Percentiles rank a stretch among this genome's conserved stretches.
phyloP scores from a whole-genome alignment of 2,888 invertebrate species.

The Halocaridina rubra region DNA sequence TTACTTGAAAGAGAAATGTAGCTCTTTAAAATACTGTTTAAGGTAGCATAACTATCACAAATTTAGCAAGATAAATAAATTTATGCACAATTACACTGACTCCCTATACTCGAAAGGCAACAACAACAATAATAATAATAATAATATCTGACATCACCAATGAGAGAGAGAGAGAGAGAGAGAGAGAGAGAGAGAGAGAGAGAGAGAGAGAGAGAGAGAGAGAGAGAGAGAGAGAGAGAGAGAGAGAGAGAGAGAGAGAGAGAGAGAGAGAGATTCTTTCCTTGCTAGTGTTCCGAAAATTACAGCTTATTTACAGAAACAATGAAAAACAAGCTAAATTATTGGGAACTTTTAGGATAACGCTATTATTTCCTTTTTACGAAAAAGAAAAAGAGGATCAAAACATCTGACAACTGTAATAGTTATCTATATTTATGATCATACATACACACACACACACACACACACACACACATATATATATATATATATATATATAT shows the following conservation, averaged over 20 bases:
- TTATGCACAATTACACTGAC: not conserved
- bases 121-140: not conserved
- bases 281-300: too few relatives aligned
- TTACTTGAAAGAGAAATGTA: not conserved
- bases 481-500: too few relatives aligned
- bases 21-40: not conserved
- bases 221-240: not conserved
- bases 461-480: too few relatives aligned
- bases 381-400: not conserved
- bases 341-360: too few relatives aligned
- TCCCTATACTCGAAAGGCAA: too few relatives aligned
- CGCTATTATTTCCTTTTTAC: too few relatives aligned
- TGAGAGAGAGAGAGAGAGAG: slow-evolving; percentile 26
- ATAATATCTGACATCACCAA: not conserved
- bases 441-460: too few relatives aligned
- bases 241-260: slow-evolving; percentile 12
- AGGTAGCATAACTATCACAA: too few relatives aligned
- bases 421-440: too few relatives aligned
- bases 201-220: not conserved
- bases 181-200: slow-evolving; percentile 10
- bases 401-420: too few relatives aligned
- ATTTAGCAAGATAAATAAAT: not conserved
- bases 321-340: too few relatives aligned
- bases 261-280: slow-evolving; percentile 6
- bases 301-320: too few relatives aligned